phyloP scores from a whole-genome alignment of 2,113 vertebrate genomes.

The Antechinus stuartii region DNA sequence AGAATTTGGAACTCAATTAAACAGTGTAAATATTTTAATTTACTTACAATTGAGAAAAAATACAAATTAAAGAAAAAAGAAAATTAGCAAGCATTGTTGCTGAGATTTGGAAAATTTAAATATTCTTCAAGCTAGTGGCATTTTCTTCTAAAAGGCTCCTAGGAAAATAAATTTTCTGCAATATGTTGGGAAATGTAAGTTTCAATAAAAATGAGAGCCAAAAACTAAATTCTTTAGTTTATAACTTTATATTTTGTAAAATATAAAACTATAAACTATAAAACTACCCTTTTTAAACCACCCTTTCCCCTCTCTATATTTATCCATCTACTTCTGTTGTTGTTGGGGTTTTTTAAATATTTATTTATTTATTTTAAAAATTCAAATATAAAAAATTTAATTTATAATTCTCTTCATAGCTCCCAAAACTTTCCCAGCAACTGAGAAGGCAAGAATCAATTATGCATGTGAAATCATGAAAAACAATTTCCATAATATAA shows the following conservation, averaged over 20 bases:
- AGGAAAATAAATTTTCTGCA: neutral
- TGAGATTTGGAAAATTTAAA: neutral
- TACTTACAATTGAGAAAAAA: neutral
- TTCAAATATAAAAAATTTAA: neutral
- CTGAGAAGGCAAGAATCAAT: no score
- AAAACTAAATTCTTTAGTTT: neutral
- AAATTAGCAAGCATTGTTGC: neutral
- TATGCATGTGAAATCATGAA: no score
- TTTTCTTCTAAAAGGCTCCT: neutral
- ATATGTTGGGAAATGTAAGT: neutral
- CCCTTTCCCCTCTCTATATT: no score
- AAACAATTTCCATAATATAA: no score
- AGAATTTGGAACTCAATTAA: no score
- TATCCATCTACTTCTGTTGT: neutral
- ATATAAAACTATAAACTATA: no score
- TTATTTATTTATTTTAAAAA: neutral
- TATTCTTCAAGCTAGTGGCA: neutral
- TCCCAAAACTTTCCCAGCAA: no score
- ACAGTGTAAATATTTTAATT: neutral
- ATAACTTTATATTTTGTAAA: no score
- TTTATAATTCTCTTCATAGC: neutral
- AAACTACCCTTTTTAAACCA: neutral
- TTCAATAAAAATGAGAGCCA: slow-evolving; percentile 36
- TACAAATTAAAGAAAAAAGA: neutral
- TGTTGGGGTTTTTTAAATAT: no score